phyloP scores from a whole-genome alignment of 1,140 invertebrate species.

The Andrena cerasifolii region DNA sequence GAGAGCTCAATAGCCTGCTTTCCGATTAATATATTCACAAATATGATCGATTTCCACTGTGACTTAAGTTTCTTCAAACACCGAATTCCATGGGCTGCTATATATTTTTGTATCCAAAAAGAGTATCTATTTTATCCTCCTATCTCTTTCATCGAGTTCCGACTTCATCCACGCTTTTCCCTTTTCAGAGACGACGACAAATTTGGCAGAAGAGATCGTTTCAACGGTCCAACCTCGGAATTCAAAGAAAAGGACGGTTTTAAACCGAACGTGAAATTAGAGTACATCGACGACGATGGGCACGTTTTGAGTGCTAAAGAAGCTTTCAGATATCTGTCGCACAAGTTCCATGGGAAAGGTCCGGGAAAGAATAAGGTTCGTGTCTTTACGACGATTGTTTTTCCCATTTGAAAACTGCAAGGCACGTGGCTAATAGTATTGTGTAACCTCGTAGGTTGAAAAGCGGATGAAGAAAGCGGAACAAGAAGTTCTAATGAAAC shows the following conservation, averaged over 20 bases:
- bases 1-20: neutral
- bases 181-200: conserved; percentile 91
- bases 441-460: conserved; percentile 84
- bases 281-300: conserved; percentile 99
- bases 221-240: conserved; percentile 93
- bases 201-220: conserved; percentile 89
- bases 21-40: neutral
- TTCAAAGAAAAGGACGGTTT: conserved; percentile 97
- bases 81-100: conserved; percentile 54
- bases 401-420: neutral
- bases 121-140: neutral
- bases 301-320: conserved; percentile 95
- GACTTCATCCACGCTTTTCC: conserved; percentile 26
- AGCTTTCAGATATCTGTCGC: conserved; percentile 97
- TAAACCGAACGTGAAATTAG: conserved; percentile 97
- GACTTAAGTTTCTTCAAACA: conserved; percentile 59
- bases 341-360: conserved; percentile 99
- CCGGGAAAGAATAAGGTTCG: conserved; percentile 98
- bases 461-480: conserved; percentile 97
- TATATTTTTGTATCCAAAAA: neutral
- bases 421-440: neutral
- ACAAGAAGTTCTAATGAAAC: conserved; percentile 98
- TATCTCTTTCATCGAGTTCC: neutral
- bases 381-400: neutral
- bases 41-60: conserved; percentile 16